Evolutionary conservation across 2,888 invertebrate species (phyloP), one percentile per base, ranked within the genome.

Genomic region (Nymphalis polychloros): DNA sequence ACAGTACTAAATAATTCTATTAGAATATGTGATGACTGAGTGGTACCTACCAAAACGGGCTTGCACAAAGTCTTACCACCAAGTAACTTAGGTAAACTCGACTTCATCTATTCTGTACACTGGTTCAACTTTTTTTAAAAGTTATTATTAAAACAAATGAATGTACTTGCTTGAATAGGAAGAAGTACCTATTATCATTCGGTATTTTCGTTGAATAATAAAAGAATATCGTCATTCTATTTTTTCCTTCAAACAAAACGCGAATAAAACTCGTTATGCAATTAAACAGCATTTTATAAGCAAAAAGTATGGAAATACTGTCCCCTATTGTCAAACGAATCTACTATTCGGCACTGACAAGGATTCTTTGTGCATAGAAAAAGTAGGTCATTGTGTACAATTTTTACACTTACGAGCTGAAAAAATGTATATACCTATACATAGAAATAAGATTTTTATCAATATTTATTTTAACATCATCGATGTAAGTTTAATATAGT

Each of bases 311-410:
- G 73, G 74, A 77, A 68, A 69, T n/a, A 57, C 19, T 41, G 10
- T 41, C 41, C 57, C 31, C 78, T 73, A 76, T 72, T 73, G 66
- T 70, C 68, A 79, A 79, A 76, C 76, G 77, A 69, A 88, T 88
- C 84, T 83, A 81, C 83, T 84, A 87, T 87, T 85, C 84, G 83
- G 82, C 78, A 78, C 79, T 83, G 82, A 82, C 84, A 87, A 83
- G 86, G 83, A 83, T 75, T 81, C 84, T 87, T 88, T 87, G 86
- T 85, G 78, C 77, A 78, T 76, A 77, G 73, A 81, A 86, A 87
- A 89, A 85, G 76, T 88, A 78, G 89, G 89, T 87, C 89, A 87
- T 81, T 76, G 81, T 79, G 78, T 77, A 79, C 71, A 72, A 72
- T 75, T 76, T 72, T 72, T 83, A 79, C 83, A 88, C 78, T 76